Evolutionary conservation across 2,113 vertebrate genomes (phyloP).

Genomic region (Anarhynchus alexandrinus): DNA sequence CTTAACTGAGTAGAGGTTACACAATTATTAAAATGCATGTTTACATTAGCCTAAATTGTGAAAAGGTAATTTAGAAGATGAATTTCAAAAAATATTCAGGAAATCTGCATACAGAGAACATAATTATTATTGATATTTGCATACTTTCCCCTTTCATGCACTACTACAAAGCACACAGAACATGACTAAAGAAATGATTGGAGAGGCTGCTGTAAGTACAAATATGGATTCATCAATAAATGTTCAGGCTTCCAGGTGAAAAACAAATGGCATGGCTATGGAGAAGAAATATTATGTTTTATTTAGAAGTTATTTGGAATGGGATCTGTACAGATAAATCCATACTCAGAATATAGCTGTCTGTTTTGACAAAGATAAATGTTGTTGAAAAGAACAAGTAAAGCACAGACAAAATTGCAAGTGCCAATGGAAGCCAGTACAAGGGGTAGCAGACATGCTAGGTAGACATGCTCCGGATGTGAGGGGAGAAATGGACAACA

Average conservation of each 20-base stretch:
- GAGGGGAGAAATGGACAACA: neutral
- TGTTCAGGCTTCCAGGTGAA: constrained; percentile 48
- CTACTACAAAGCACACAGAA: constrained; percentile 58
- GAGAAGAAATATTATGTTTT: constrained; percentile 47
- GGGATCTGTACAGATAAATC: constrained; percentile 65
- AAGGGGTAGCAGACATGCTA: neutral
- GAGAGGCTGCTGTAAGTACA: constrained; percentile 60
- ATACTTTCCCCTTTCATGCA: constrained; percentile 55
- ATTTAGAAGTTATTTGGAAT: constrained; percentile 64
- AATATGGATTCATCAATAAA: constrained; percentile 69
- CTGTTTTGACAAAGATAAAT: constrained; percentile 61
- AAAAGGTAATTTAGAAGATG: constrained; percentile 72
- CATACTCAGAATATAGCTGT: constrained; percentile 41
- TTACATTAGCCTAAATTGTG: constrained; percentile 65
- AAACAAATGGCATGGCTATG: constrained; percentile 46
- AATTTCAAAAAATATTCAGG: constrained; percentile 66
- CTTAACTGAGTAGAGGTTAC: constrained; percentile 54
- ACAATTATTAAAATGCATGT: constrained; percentile 67
- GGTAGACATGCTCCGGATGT: neutral
- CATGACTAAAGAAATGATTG: constrained; percentile 53
- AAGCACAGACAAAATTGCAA: constrained; percentile 7
- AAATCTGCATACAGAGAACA: constrained; percentile 68
- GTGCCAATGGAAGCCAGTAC: neutral
- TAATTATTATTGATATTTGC: constrained; percentile 74
- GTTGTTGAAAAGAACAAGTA: constrained; percentile 23